Evolutionary conservation across 2,797 vertebrate species (phyloP), one percentile per base, ranked within the genome.

Genomic region (Danio kyathit): DNA sequence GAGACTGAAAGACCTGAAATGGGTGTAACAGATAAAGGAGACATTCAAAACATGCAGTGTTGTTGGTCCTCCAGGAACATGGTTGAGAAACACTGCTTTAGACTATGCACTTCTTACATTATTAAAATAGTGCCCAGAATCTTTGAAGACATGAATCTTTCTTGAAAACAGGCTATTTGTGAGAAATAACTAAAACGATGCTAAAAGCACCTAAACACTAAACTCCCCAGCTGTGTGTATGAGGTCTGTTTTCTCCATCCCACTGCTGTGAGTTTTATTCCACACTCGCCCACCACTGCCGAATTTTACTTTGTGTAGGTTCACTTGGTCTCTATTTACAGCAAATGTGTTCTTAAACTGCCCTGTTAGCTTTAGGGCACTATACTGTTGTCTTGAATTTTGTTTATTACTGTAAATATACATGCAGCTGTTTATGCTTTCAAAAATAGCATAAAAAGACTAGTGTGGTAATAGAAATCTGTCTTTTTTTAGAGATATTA

Each of bases 191-290:
- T 21, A 46, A 21, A 51, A 69, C 51, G 6, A 59, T 59, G 6
- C 0, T 13, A 54, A 12, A 52, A 17, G 3, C 0, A 2, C 6
- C 1, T 2, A 12, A 70, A 29, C 29, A 29, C 29, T 29, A 29
- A 29, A 1, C 3, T 3, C 29, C 29, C 29, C 29, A 29, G 29
- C 29, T 29, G 29, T 29, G 1, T 29, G 29, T 29, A 3, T 56
- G 51, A 56, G 38, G 40, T 71, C 51, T 19, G 11, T 4, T 71
- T 71, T 71, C 54, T 56, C 51, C 51, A 71, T 56, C 51, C 69
- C 69, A 56, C 49, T 13, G 13, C 67, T 54, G 67, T 11, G 6
- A 56, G n/a, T 56, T 54, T 71, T 11, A 71, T 56, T 71, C 69
- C 51, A 56, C 69, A 71, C 69, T 6, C 38, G 4, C 69, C 69